Conservation (phyloP, 2,888 invertebrate genomes). For the Lysandra coridon region DNA sequence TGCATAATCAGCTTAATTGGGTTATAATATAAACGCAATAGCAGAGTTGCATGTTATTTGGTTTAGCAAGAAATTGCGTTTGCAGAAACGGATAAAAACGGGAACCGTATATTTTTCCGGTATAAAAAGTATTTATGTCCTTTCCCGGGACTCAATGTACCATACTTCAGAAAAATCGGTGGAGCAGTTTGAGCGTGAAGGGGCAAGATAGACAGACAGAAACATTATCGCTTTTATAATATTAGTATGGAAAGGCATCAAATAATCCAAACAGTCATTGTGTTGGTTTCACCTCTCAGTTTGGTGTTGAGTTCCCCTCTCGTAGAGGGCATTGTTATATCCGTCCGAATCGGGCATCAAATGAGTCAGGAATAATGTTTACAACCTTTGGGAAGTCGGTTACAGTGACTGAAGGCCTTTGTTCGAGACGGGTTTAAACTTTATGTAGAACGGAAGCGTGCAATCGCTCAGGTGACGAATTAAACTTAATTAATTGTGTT, state of each 20-base stretch:
- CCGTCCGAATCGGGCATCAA: background rate
- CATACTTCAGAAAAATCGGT: background rate
- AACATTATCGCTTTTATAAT: background rate
- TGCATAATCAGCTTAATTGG: background rate
- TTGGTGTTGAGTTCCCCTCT: background rate
- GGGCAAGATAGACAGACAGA: background rate
- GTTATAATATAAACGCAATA: slow-evolving; percentile 2
- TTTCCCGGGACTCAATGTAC: too few relatives aligned
- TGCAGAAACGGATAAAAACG: background rate
- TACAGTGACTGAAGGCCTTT: background rate
- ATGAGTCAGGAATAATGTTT: background rate
- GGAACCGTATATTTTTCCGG: background rate
- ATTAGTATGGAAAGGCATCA: background rate
- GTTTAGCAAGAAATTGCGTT: background rate
- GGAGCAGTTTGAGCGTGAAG: background rate
- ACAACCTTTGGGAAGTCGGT: background rate
- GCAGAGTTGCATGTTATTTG: background rate
- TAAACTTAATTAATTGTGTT: background rate
- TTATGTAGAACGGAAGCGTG: background rate
- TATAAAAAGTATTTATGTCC: background rate
- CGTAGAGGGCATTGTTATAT: background rate
- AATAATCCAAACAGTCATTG: background rate
- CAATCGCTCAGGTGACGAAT: background rate
- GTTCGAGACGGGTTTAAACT: background rate
- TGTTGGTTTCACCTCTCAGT: background rate